Percentiles rank a stretch among this genome's conserved stretches.
phyloP scores from a whole-genome alignment of 1,140 invertebrate genomes.

The Palaemon carinicauda region DNA sequence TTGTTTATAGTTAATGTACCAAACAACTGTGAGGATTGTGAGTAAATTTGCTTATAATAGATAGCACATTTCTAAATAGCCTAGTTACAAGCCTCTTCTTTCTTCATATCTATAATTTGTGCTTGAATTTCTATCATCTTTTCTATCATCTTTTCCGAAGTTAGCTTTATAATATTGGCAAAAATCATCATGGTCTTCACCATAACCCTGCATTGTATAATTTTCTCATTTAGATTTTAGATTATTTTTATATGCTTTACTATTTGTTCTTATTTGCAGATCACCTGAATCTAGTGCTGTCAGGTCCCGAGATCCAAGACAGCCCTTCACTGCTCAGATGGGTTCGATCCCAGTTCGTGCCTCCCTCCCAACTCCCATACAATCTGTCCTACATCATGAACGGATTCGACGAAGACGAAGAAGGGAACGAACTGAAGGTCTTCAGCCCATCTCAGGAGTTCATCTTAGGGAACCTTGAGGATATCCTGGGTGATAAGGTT shows the following conservation, averaged over 20 bases:
- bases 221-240: too few relatives aligned
- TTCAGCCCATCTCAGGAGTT: conserved; percentile 46
- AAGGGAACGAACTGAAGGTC: not conserved
- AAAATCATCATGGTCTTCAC: too few relatives aligned
- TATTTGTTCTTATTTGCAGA: not conserved
- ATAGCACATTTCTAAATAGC: too few relatives aligned
- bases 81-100: too few relatives aligned
- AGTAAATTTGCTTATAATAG: too few relatives aligned
- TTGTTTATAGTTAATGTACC: not conserved
- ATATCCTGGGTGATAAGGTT: conserved; percentile 15
- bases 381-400: conserved; percentile 24
- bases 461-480: conserved; percentile 10
- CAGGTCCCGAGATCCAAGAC: conserved; percentile 13
- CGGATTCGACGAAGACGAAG: not conserved
- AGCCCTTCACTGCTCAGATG: conserved; percentile 17
- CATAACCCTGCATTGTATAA: too few relatives aligned
- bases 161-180: too few relatives aligned
- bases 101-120: too few relatives aligned
- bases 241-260: too few relatives aligned
- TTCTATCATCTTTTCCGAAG: too few relatives aligned
- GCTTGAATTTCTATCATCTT: too few relatives aligned
- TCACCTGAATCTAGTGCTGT: not conserved
- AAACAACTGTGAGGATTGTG: not conserved
- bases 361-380: conserved; percentile 25
- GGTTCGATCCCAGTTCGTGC: conserved; percentile 15